Evolutionary conservation across 2,888 invertebrate species (phyloP), one percentile per base, ranked within the genome.

Genomic region (Pyrrhosoma nymphula): DNA sequence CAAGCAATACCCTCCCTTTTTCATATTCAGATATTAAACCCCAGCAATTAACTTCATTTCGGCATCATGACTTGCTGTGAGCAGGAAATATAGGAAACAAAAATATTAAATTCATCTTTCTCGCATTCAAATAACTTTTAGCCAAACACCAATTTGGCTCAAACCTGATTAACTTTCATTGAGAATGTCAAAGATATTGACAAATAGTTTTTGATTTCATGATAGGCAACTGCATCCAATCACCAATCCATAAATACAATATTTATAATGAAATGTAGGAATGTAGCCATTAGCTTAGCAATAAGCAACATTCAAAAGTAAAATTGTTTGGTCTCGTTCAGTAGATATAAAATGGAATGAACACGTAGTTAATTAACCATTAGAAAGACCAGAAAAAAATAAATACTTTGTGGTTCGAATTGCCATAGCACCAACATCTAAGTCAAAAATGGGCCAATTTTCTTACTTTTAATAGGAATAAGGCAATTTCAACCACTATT

Each of bases 341-440:
- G 26, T 69, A 47, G 90, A 93, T 69, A 93, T 69, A 93, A 75
- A 93, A 93, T 93, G 93, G 93, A 93, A 93, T 93, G 93, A 69
- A 69, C 55, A 75, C 39, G 69, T 75, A 75, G 93, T 93, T 93
- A 93, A 93, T 69, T 93, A 93, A 93, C 93, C 63, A 26, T 91
- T 55, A 93, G 93, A 93, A 93, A 93, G 93, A 93, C 93, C 63
- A 93, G 93, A 93, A 93, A 89, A 47, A 93, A 93, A 93, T 93
- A 93, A 93, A 93, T 93, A 93, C 93, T 93, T 69, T 69, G 93
- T 93, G 93, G 93, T 93, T 93, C 63, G 93, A 75, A 93, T 93
- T 69, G 93, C 93, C 93, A 93, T 93, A 93, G 93, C 93, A 93
- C 93, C 93, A 93, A 93, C 93, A 75, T 93, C 93, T 93, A 93